A percentile compares a stretch with the other conserved stretches of the same genome.
These are phyloP conservation scores for Agrotis puta DNA, from an alignment of 2,888 invertebrate genomes.

Conservation along the genomic window DNA sequence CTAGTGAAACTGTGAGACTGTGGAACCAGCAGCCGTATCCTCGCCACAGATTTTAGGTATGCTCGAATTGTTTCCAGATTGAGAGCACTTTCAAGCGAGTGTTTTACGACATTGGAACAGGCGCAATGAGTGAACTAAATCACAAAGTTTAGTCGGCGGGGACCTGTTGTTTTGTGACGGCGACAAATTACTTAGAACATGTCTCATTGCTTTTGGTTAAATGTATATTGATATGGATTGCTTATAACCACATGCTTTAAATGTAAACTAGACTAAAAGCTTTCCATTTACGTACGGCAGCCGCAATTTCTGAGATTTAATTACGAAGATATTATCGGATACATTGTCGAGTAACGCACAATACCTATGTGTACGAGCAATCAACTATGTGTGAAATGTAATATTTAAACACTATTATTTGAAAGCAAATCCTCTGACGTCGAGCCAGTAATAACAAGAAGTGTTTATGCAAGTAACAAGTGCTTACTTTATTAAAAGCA, in stretches of 20 bases:
- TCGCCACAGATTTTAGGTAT: slow-evolving; percentile 67
- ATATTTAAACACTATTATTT: slow-evolving; percentile 12
- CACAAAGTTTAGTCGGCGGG: slow-evolving; percentile 59
- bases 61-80: slow-evolving; percentile 63
- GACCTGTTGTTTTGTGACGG: slow-evolving; percentile 63
- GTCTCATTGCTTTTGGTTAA: slow-evolving; percentile 37
- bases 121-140: slow-evolving; percentile 63
- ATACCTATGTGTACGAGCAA: neutral
- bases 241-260: slow-evolving; percentile 21
- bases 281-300: slow-evolving; percentile 42
- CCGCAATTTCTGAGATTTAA: slow-evolving; percentile 44
- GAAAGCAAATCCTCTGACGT: slow-evolving; percentile 24
- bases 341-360: slow-evolving; percentile 5
- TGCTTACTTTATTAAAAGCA: slow-evolving; percentile 52
- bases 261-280: slow-evolving; percentile 29
- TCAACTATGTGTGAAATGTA: neutral
- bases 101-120: slow-evolving; percentile 63
- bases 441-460: slow-evolving; percentile 29
- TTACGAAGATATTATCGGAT: slow-evolving; percentile 47
- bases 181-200: slow-evolving; percentile 58
- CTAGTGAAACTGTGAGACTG: slow-evolving; percentile 56
- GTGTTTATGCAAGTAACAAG: slow-evolving; percentile 32
- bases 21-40: slow-evolving; percentile 60
- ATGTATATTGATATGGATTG: slow-evolving; percentile 39
- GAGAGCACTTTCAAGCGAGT: slow-evolving; percentile 57